Conservation (phyloP, 2,113 vertebrate genomes). For the Lontra canadensis region DNA sequence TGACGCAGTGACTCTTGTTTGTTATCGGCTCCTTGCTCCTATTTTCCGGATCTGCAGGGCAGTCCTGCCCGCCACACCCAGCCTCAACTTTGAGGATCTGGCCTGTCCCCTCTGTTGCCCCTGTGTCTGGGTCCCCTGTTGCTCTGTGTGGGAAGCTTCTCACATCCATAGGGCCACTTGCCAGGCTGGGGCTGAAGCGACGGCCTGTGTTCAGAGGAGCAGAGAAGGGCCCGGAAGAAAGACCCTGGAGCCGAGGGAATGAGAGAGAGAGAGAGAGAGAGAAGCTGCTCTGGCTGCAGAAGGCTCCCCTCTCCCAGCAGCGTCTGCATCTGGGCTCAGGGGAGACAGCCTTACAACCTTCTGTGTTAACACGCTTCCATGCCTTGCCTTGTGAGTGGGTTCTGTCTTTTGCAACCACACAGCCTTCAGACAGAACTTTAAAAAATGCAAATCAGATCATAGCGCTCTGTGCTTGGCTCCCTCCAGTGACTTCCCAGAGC, state of each 20-base stretch:
- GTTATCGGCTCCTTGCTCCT: background rate
- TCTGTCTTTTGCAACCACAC: constrained; percentile 39
- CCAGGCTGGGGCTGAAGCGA: background rate
- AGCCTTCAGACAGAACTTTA: constrained; percentile 13
- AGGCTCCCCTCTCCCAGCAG: background rate
- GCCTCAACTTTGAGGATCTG: background rate
- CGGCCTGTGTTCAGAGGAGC: background rate
- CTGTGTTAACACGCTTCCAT: background rate
- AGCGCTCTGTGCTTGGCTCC: background rate
- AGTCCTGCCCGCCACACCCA: no score
- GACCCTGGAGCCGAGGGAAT: background rate
- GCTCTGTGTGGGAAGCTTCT: background rate
- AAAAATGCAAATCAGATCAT: constrained; percentile 24
- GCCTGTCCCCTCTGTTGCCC: background rate
- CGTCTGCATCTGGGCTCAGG: background rate
- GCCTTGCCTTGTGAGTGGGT: background rate
- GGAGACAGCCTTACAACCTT: background rate
- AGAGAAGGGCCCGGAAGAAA: background rate
- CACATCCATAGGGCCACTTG: background rate
- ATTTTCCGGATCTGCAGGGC: background rate
- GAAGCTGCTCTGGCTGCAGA: background rate
- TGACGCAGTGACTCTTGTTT: background rate
- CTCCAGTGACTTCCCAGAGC: background rate
- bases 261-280: background rate
- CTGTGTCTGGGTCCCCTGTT: background rate